These are phyloP conservation scores for Sylvia atricapilla DNA, from an alignment of 2,113 vertebrate genomes.

Conservation along the genomic window DNA sequence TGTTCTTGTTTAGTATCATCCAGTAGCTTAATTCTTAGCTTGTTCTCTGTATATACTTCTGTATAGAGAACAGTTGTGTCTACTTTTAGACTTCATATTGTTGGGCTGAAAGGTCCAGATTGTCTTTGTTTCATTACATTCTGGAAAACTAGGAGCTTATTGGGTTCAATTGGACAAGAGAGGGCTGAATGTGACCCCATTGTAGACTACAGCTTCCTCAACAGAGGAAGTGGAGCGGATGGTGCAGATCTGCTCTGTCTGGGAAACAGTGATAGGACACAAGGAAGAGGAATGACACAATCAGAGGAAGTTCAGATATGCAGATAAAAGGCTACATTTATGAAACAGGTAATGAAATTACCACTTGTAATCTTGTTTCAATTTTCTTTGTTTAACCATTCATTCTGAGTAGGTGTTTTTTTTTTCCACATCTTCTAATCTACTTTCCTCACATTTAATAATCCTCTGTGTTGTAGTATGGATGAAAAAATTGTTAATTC, in stretches of 20 bases:
- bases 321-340: not conserved
- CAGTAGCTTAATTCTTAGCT: not conserved
- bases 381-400: not conserved
- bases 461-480: not conserved
- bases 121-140: not conserved
- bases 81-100: not conserved
- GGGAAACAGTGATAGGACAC: fast-evolving
- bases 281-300: not conserved
- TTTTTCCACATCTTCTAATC: not conserved
- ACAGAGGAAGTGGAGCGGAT: fast-evolving
- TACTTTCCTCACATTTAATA: not conserved
- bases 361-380: not conserved
- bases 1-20: not conserved
- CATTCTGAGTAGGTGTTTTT: not conserved
- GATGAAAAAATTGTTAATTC: not conserved
- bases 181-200: not conserved
- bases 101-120: not conserved
- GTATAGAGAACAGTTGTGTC: not conserved
- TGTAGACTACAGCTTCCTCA: not conserved
- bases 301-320: not conserved
- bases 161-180: not conserved
- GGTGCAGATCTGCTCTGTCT: not conserved
- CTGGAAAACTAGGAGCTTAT: not conserved
- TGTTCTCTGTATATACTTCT: not conserved
- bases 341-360: not conserved